Conservation (phyloP, 2,888 invertebrate species). For the Drosophila acutilabella region DNA sequence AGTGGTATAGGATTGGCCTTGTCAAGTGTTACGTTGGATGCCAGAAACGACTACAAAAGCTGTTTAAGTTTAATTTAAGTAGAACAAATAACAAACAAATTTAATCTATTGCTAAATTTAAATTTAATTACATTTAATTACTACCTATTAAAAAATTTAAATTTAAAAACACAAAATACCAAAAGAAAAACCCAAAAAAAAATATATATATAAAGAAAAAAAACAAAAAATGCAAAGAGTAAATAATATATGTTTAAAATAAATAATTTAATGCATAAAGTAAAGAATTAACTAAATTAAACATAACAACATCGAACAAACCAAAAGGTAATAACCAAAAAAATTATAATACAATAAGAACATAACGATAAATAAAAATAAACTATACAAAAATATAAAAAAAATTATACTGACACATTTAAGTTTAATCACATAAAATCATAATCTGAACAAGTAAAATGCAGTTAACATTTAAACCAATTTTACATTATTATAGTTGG, state of each 20-base stretch:
- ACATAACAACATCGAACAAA: constrained; percentile 47
- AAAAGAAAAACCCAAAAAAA: constrained; percentile 31
- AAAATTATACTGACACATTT: constrained; percentile 22
- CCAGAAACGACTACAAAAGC: constrained; percentile 85
- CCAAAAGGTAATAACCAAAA: constrained; percentile 18
- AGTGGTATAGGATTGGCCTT: constrained; percentile 85
- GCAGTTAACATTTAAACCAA: constrained; percentile 26
- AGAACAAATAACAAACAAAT: constrained; percentile 79
- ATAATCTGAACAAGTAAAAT: constrained; percentile 20
- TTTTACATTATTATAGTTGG: constrained; percentile 18
- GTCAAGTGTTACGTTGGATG: constrained; percentile 85
- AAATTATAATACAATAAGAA: constrained; percentile 15
- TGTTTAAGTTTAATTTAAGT: constrained; percentile 84
- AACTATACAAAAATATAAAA: constrained; percentile 9
- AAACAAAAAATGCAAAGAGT: constrained; percentile 11
- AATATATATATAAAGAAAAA: constrained; percentile 19
- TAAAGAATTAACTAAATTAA: constrained; percentile 43
- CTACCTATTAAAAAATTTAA: constrained; percentile 40
- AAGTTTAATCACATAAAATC: constrained; percentile 32
- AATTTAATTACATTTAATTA: constrained; percentile 66
- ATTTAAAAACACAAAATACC: constrained; percentile 47
- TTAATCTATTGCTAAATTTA: constrained; percentile 73
- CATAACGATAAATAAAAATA: constrained; percentile 18
- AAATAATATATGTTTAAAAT: constrained; percentile 35
- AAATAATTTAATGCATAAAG: constrained; percentile 53